A percentile compares a stretch with the other conserved stretches of the same genome.
Evolutionary conservation across 1,140 invertebrate species (phyloP).

Genomic region (Aethina tumida): DNA sequence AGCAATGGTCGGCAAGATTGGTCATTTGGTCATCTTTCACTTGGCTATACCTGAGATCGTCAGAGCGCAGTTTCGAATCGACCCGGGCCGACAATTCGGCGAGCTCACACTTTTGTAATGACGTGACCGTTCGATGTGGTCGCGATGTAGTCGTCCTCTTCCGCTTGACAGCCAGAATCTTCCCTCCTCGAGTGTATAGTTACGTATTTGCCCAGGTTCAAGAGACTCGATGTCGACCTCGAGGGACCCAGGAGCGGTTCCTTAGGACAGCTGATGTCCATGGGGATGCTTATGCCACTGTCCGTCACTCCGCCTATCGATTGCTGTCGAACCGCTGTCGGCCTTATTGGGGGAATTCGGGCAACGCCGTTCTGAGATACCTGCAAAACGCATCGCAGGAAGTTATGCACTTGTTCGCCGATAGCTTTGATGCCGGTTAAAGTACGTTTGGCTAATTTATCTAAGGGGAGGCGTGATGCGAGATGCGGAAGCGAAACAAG

Average conservation of each 20-base stretch:
- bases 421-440: slow-evolving; percentile 1
- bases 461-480: slow-evolving; percentile 2
- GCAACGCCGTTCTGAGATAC: neutral
- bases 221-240: slow-evolving; percentile 19
- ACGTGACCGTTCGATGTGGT: slow-evolving; percentile 15
- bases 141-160: slow-evolving; percentile 15
- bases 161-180: slow-evolving; percentile 16
- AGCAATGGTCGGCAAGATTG: too few relatives aligned
- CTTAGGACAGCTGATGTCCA: slow-evolving; percentile 29
- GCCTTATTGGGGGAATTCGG: neutral
- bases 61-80: too few relatives aligned
- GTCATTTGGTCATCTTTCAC: too few relatives aligned
- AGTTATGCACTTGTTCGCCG: neutral
- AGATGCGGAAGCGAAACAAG: too few relatives aligned
- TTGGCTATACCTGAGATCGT: too few relatives aligned
- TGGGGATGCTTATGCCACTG: slow-evolving; percentile 24
- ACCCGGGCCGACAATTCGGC: too few relatives aligned
- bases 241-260: slow-evolving; percentile 26
- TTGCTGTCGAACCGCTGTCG: slow-evolving; percentile 11
- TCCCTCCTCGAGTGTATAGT: slow-evolving; percentile 16
- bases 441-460: slow-evolving; percentile 1
- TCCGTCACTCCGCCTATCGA: slow-evolving; percentile 12
- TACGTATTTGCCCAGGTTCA: slow-evolving; percentile 23
- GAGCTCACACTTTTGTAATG: too few relatives aligned
- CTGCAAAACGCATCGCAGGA: too few relatives aligned